Conservation (phyloP, 2,888 invertebrate species). For the Aphrophora alni region DNA sequence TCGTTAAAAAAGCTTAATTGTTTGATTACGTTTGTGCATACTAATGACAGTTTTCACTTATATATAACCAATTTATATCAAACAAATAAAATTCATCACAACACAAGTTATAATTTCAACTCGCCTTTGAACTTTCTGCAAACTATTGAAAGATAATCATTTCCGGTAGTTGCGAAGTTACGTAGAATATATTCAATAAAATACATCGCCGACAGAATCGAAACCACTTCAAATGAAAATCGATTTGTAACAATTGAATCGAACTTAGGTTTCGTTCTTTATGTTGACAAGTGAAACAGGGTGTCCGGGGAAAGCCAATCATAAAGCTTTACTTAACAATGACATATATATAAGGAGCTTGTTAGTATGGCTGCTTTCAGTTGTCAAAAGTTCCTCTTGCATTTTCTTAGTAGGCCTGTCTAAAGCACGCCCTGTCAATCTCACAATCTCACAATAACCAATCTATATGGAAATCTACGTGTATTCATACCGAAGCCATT, state of each 20-base stretch:
- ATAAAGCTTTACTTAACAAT: constrained; percentile 26
- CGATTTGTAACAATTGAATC: neutral
- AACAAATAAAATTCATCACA: too few relatives aligned
- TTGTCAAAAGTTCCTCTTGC: too few relatives aligned
- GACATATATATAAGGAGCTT: constrained; percentile 30
- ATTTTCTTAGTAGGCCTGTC: neutral
- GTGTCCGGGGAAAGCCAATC: constrained; percentile 21
- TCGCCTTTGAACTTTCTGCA: neutral
- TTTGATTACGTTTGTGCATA: too few relatives aligned
- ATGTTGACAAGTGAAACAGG: neutral
- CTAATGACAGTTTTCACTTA: too few relatives aligned
- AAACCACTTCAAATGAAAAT: neutral
- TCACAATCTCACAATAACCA: constrained; percentile 19
- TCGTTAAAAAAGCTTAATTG: too few relatives aligned
- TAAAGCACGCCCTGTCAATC: neutral
- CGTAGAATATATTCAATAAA: neutral
- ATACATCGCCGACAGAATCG: neutral
- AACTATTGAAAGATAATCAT: neutral
- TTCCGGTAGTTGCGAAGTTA: neutral
- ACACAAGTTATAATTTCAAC: too few relatives aligned
- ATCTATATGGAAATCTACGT: constrained; percentile 31
- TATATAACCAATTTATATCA: too few relatives aligned
- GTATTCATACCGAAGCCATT: constrained; percentile 9
- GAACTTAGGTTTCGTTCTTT: too few relatives aligned
- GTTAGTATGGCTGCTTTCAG: constrained; percentile 14